These are phyloP conservation scores for Alouatta caraya DNA, from an alignment of 2,797 vertebrate species.

Conservation along the genomic window DNA sequence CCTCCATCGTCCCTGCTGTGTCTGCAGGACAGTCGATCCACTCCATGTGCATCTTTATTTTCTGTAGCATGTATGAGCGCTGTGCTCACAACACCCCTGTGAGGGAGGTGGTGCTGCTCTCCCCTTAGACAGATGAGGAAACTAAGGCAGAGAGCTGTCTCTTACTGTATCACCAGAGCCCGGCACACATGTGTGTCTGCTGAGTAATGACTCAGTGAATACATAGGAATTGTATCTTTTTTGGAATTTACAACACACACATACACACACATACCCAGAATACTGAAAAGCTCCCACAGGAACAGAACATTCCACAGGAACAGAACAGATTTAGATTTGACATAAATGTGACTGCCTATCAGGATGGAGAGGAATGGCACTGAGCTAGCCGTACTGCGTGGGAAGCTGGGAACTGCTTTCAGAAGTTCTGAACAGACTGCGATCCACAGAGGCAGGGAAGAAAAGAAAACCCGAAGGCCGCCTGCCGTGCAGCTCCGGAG, in stretches of 20 bases:
- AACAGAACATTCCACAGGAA: background rate
- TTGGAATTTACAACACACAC: background rate
- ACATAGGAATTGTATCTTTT: background rate
- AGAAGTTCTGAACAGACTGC: background rate
- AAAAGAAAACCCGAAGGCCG: background rate
- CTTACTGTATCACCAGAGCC: background rate
- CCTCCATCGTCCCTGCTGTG: background rate
- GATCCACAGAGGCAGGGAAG: background rate
- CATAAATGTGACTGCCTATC: background rate
- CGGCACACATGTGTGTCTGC: background rate
- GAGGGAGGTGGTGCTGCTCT: background rate
- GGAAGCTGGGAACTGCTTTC: background rate
- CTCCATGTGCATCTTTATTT: background rate
- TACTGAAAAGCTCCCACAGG: background rate
- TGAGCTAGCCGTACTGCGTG: background rate
- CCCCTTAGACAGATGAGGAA: background rate
- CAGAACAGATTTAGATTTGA: background rate
- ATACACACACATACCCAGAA: background rate
- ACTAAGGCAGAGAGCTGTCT: background rate
- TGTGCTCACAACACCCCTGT: background rate
- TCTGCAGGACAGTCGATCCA: background rate
- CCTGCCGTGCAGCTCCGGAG: background rate
- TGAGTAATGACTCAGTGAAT: background rate
- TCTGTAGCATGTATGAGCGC: background rate
- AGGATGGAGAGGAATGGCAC: background rate